Evolutionary conservation across 1,140 invertebrate species (phyloP), one percentile per base, ranked within the genome.

Genomic region (Cecropterus lyciades): DNA sequence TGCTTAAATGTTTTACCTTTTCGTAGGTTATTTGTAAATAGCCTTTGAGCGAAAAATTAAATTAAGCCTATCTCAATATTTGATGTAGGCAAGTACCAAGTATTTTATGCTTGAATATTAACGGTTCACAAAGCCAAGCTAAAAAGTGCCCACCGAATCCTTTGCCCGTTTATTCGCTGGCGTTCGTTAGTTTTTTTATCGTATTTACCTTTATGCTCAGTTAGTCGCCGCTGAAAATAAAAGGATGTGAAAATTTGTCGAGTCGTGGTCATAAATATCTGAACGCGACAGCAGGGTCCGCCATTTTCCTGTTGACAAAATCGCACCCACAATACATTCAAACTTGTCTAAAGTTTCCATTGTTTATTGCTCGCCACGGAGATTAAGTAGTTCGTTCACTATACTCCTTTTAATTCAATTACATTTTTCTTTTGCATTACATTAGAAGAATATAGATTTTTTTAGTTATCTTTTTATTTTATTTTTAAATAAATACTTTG

Each of bases 301-400:
- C 87, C 85, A 87, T 89, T 89, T 89, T 89, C 83, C 84, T 89
- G 87, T 89, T 88, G 84, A 90, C 87, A 87, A 84, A 87, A 86
- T 81, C 79, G 76, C 77, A 69, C 75, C 76, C 75, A 75, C 80
- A 84, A 88, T 84, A 87, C 77, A 85, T 89, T 79, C 78, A 74
- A 87, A 87, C 77, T 87, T 82, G 79, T 83, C 77, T 75, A 82
- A 87, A 86, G 82, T 88, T 87, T 81, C 62, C 74, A 80, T 86
- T 86, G 85, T 86, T 86, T 84, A 81, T 73, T 57, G 68, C 63
- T 72, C 65, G 66, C 56, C 42, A 13, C 55, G 63, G 67, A 70
- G 70, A 79, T 82, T 77, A 76, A 80, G 71, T 75, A 68, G 67
- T 65, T 43, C 48, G 69, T 48, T 72, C 52, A 71, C 30, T 56